These are phyloP conservation scores for Perognathus longimembris DNA, from an alignment of 2,113 vertebrate genomes.

Conservation along the genomic window DNA sequence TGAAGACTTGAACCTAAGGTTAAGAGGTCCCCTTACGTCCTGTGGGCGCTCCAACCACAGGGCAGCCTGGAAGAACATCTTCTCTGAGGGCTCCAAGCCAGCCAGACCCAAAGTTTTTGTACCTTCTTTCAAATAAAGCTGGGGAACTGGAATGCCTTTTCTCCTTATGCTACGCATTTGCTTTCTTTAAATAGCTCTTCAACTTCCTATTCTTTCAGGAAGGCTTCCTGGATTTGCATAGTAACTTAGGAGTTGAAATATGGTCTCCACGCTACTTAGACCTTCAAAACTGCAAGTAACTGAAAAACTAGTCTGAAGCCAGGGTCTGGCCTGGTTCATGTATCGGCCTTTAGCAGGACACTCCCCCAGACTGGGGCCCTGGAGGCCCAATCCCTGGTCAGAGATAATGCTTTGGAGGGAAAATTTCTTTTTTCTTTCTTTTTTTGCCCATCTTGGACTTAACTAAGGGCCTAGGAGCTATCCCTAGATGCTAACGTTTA, in stretches of 20 bases:
- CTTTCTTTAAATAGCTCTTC: neutral
- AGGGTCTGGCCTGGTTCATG: accelerated
- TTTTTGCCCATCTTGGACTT: too few relatives aligned
- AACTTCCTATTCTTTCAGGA: neutral
- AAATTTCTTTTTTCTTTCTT: too few relatives aligned
- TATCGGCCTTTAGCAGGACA: neutral
- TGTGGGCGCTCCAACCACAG: neutral
- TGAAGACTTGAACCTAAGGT: neutral
- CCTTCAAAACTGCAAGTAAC: neutral
- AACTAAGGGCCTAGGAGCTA: too few relatives aligned
- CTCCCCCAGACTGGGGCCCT: neutral
- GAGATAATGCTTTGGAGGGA: neutral
- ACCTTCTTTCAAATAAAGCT: neutral
- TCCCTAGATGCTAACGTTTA: too few relatives aligned
- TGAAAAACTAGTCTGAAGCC: neutral
- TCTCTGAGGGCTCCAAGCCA: neutral
- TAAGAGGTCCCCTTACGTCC: neutral
- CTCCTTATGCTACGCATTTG: neutral
- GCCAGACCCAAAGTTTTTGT: neutral
- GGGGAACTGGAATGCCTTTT: neutral
- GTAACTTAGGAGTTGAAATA: neutral
- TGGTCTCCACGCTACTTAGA: accelerated
- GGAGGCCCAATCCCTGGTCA: neutral
- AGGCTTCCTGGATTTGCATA: neutral
- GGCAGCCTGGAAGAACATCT: neutral